Conservation (phyloP, 2,888 invertebrate species). For the Zaprionus obscuricornis region DNA sequence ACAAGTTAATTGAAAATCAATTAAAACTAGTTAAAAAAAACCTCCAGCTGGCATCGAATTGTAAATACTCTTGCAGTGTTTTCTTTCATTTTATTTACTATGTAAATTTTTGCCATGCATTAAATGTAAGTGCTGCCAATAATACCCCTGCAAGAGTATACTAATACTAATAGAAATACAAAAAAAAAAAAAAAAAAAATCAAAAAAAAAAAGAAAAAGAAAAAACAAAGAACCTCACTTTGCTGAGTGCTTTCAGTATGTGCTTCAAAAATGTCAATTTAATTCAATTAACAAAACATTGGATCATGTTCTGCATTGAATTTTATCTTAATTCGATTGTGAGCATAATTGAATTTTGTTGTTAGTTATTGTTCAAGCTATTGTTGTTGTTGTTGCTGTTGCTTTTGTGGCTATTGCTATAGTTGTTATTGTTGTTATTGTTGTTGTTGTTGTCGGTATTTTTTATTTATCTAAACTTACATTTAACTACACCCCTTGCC, state of each 20-base stretch:
- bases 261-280: conserved; percentile 27
- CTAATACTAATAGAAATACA: neutral
- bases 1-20: conserved; percentile 7
- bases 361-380: too few relatives aligned
- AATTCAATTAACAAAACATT: conserved; percentile 50
- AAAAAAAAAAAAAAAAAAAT: too few relatives aligned
- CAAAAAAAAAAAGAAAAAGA: conserved; percentile 4
- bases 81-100: too few relatives aligned
- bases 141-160: conserved; percentile 26
- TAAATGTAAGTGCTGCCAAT: neutral
- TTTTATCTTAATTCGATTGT: conserved; percentile 47
- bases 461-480: conserved; percentile 68
- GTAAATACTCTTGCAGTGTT: conserved; percentile 35
- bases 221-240: conserved; percentile 15
- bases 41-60: conserved; percentile 32
- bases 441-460: conserved; percentile 40
- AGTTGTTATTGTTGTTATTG: conserved; percentile 19
- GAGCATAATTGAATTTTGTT: conserved; percentile 54
- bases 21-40: neutral
- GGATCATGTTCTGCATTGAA: conserved; percentile 34
- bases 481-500: conserved; percentile 59
- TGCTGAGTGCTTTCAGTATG: conserved; percentile 15
- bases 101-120: too few relatives aligned
- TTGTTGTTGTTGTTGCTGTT: conserved; percentile 12
- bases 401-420: too few relatives aligned